Evolutionary conservation across 2,888 invertebrate genomes (phyloP).

Genomic region (Lampropteryx suffumata): DNA sequence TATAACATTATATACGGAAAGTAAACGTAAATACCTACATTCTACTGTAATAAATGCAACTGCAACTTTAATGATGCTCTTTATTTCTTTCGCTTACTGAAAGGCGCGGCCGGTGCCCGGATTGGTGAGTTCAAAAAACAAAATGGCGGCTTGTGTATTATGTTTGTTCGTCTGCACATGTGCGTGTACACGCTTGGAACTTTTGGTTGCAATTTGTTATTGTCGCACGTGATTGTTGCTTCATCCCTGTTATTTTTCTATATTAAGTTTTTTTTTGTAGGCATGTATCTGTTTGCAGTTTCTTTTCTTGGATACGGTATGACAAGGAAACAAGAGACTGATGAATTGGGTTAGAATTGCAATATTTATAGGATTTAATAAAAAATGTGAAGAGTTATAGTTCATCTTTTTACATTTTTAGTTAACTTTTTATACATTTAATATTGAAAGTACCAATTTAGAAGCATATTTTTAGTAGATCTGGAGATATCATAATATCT

Average conservation of each 20-base stretch:
- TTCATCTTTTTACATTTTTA: too few relatives aligned
- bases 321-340: constrained; percentile 61
- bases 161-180: constrained; percentile 48
- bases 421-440: too few relatives aligned
- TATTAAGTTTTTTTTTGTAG: constrained; percentile 53
- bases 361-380: background rate
- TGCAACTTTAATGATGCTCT: constrained; percentile 44
- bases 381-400: too few relatives aligned
- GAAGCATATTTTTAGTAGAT: too few relatives aligned
- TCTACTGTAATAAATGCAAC: constrained; percentile 4
- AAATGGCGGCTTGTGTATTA: constrained; percentile 48
- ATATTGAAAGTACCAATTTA: too few relatives aligned
- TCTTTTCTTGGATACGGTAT: constrained; percentile 66
- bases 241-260: constrained; percentile 10
- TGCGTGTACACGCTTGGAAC: constrained; percentile 58
- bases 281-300: constrained; percentile 68
- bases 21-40: background rate
- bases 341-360: constrained; percentile 64
- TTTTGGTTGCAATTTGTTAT: constrained; percentile 49
- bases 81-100: constrained; percentile 60
- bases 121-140: constrained; percentile 83
- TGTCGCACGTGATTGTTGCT: constrained; percentile 34
- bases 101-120: constrained; percentile 86
- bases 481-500: constrained; percentile 15
- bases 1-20: too few relatives aligned